A percentile compares a stretch with the other conserved stretches of the same genome.
Conservation (phyloP, 1,140 invertebrate genomes). For the Pseudomyrmex cubaensis region DNA sequence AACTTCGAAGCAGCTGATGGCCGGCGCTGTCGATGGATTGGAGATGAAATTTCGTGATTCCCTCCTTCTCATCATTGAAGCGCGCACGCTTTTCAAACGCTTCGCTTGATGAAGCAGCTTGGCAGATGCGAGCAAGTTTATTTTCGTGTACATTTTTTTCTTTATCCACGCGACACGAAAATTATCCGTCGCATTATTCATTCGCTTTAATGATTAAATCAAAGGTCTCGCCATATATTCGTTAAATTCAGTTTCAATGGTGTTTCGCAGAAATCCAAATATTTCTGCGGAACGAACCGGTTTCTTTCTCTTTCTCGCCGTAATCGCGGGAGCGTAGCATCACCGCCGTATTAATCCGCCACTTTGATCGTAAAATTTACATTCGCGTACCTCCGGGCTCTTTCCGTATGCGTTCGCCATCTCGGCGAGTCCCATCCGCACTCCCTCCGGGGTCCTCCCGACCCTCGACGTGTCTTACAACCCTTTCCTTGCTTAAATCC, state of each 20-base stretch:
- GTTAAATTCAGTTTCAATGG: conserved; percentile 15
- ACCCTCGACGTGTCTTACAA: conserved; percentile 73
- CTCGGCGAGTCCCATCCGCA: conserved; percentile 36
- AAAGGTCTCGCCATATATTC: neutral
- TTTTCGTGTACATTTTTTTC: conserved; percentile 51
- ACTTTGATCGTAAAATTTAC: conserved; percentile 75
- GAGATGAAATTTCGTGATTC: conserved; percentile 73
- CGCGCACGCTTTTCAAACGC: conserved; percentile 60
- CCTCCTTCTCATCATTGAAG: conserved; percentile 44
- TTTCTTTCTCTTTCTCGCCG: neutral
- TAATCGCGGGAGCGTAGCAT: conserved; percentile 49
- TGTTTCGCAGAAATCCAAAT: conserved; percentile 25
- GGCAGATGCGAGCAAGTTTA: conserved; percentile 60
- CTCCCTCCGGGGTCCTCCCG: conserved; percentile 18
- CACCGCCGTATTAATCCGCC: conserved; percentile 68
- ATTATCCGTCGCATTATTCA: too few relatives aligned
- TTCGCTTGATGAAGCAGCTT: conserved; percentile 62
- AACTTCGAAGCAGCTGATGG: conserved; percentile 74
- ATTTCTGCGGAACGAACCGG: conserved; percentile 16
- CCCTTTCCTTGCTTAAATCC: conserved; percentile 83
- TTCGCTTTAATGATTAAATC: too few relatives aligned
- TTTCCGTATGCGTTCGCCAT: conserved; percentile 68
- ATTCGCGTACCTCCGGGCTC: conserved; percentile 64
- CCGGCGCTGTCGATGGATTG: conserved; percentile 60
- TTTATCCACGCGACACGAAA: neutral